A percentile compares a stretch with the other conserved stretches of the same genome.
phyloP scores from a whole-genome alignment of 2,113 vertebrate species.

The Prochilodus magdalenae region DNA sequence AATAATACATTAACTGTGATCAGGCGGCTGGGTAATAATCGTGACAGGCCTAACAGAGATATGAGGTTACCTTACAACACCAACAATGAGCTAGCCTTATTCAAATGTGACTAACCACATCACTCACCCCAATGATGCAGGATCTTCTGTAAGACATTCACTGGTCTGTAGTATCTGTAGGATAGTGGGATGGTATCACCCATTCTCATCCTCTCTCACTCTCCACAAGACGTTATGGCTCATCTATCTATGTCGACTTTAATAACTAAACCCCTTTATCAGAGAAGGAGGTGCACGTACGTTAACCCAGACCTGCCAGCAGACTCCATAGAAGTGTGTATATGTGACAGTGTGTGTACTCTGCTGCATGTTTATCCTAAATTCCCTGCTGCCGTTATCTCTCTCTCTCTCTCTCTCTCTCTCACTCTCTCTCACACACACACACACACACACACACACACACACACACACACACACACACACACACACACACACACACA shows the following conservation, averaged over 20 bases:
- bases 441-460: not conserved
- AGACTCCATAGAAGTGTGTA: not conserved
- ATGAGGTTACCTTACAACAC: too few species aligned
- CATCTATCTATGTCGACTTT: slow-evolving; percentile 43
- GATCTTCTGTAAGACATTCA: not conserved
- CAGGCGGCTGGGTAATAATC: too few species aligned
- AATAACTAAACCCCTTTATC: slow-evolving; percentile 46
- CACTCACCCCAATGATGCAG: not conserved
- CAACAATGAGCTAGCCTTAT: too few species aligned
- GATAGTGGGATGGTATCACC: not conserved
- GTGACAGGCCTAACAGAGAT: too few species aligned
- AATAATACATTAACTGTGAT: too few species aligned
- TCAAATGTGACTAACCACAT: too few species aligned
- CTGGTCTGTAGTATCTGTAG: not conserved
- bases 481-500: too few species aligned
- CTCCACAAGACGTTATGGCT: slow-evolving; percentile 9
- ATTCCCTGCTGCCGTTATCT: not conserved
- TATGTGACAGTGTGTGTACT: not conserved
- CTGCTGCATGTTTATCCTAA: not conserved
- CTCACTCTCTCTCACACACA: not conserved
- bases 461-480: too few species aligned
- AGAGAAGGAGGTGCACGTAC: not conserved
- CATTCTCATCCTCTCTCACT: not conserved
- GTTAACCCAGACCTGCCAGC: not conserved
- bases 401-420: not conserved